Evolutionary conservation across 2,113 vertebrate genomes (phyloP).

Genomic region (Xenopus laevis): DNA sequence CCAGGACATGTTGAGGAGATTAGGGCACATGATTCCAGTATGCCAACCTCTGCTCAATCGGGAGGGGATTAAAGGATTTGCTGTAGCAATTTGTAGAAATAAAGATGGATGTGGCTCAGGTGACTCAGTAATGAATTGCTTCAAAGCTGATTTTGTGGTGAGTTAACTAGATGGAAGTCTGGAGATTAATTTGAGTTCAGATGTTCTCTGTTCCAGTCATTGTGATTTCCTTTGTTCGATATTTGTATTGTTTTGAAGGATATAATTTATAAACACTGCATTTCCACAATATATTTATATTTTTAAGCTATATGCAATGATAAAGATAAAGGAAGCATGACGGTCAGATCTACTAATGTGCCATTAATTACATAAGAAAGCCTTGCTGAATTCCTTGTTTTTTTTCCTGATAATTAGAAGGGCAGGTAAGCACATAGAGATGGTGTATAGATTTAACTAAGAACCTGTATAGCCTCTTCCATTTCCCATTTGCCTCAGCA

Average conservation of each 20-base stretch:
- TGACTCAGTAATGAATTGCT: conserved; percentile 60
- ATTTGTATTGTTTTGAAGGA: not conserved
- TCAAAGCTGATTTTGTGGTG: conserved; percentile 59
- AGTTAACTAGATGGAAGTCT: conserved; percentile 48
- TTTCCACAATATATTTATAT: not conserved
- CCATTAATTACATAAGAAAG: too few species aligned
- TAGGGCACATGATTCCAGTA: conserved; percentile 60
- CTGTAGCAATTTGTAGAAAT: conserved; percentile 66
- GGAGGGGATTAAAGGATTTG: conserved; percentile 66
- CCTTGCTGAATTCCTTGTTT: too few species aligned
- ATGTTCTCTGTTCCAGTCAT: conserved; percentile 7
- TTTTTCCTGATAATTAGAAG: too few species aligned
- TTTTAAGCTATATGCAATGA: too few species aligned
- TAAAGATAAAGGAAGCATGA: too few species aligned
- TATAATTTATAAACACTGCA: not conserved
- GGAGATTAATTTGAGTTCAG: conserved; percentile 52
- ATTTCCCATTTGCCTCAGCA: too few species aligned
- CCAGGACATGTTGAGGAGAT: conserved; percentile 59
- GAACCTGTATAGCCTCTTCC: too few species aligned
- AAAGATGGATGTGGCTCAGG: conserved; percentile 58
- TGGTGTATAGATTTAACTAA: too few species aligned
- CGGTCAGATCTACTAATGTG: too few species aligned
- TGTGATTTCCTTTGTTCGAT: conserved; percentile 34
- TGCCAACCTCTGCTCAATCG: conserved; percentile 54
- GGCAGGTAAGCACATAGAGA: too few species aligned